A percentile compares a stretch with the other conserved stretches of the same genome.
phyloP scores from a whole-genome alignment of 2,797 vertebrate genomes.

The Dipus sagitta region DNA sequence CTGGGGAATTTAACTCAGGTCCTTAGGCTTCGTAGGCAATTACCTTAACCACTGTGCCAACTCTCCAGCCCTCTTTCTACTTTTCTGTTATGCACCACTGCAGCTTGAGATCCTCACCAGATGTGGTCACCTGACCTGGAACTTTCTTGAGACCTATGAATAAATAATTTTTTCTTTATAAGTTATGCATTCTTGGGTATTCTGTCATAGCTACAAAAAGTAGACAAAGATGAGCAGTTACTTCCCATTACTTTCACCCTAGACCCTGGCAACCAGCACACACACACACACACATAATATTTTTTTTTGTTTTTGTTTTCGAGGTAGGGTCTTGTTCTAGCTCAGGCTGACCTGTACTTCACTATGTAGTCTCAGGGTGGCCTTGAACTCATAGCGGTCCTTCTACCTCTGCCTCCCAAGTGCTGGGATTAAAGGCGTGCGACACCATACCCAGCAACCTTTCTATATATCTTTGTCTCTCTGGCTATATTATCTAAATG shows the following conservation, averaged over 20 bases:
- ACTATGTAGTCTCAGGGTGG: too few relatives aligned
- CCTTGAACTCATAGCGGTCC: too few relatives aligned
- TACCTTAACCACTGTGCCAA: neutral
- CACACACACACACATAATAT: too few relatives aligned
- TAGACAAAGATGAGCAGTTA: too few relatives aligned
- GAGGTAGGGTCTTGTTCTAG: too few relatives aligned
- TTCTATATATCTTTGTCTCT: neutral
- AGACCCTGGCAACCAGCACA: neutral
- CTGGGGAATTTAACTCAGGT: too few relatives aligned
- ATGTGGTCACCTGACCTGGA: neutral
- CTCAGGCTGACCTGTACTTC: too few relatives aligned
- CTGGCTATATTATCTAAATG: neutral
- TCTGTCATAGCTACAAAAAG: neutral
- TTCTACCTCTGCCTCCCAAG: too few relatives aligned
- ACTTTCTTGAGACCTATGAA: neutral
- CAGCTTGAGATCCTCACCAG: neutral
- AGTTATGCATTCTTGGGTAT: neutral
- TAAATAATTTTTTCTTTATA: neutral
- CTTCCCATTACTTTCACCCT: rapidly evolving
- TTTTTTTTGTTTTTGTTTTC: neutral
- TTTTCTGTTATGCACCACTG: too few relatives aligned
- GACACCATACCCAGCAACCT: too few relatives aligned
- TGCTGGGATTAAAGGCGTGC: too few relatives aligned
- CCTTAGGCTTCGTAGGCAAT: too few relatives aligned
- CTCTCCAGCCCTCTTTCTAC: neutral